Evolutionary conservation across 1,140 invertebrate genomes (phyloP), one percentile per base, ranked within the genome.

Genomic region (Nasonia giraulti): DNA sequence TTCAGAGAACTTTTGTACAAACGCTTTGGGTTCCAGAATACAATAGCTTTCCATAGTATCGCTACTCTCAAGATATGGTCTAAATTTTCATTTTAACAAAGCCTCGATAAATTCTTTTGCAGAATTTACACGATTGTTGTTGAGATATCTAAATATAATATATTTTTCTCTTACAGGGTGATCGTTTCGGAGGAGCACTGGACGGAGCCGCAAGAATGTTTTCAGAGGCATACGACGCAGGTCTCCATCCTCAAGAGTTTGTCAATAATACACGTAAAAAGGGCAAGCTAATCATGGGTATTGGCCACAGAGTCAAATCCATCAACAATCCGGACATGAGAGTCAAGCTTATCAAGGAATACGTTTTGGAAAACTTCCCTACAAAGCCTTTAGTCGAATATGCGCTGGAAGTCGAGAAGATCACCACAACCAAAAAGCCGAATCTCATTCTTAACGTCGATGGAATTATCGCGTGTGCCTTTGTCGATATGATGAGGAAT

Each of bases 401-500:
- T 93, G 99, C 99, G 2, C 93, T 99, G 2, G 98, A 99, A 94
- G 99, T 99, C 23, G 99, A 99, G 90, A 99, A 99, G 92, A 99
- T 99, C 87, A 99, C 99, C 2, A 99, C 99, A 1, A 97, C 97
- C 81, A 99, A 99, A 95, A 99, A 99, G 93, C 99, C 99, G 23
- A 99, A 99, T 94, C 94, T 99, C 44, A 99, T 99, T 91, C 94
- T 99, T 31, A 99, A 99, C 93, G 99, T 99, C 14, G 99, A 99
- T 94, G 99, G 99, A 85, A 97, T 99, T 87, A 99, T 99, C 90
- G 99, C 98, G 3, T 98, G 98, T 40, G 96, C 98, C 8, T 99
- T 99, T 93, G 98, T 99, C 17, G 99, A 99, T 92, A 95, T 99
- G 92, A 94, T 99, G 77, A 95, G 98, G 83, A 96, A 98, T 90